Conservation (phyloP, 2,797 vertebrate genomes). For the Danionella dracula region DNA sequence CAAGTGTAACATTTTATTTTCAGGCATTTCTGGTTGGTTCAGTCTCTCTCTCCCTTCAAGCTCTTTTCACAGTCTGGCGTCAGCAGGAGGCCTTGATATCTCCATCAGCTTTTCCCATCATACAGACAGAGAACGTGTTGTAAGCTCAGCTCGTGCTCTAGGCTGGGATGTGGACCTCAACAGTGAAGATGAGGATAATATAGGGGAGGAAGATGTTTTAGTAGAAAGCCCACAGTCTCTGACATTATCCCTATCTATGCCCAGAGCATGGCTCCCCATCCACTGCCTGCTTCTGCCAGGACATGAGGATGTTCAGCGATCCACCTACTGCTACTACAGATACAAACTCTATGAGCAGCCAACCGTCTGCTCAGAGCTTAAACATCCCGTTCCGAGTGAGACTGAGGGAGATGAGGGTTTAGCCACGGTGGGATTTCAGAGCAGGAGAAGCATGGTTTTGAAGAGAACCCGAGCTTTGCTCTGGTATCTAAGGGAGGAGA, state of each 20-base stretch:
- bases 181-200: constrained; percentile 42
- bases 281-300: constrained; percentile 77
- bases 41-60: constrained; percentile 67
- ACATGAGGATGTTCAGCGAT: constrained; percentile 66
- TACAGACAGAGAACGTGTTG: constrained; percentile 76
- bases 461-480: constrained; percentile 69
- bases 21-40: constrained; percentile 92
- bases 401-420: constrained; percentile 46
- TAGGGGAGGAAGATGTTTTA: constrained; percentile 26
- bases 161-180: constrained; percentile 69
- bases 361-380: constrained; percentile 77
- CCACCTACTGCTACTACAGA: constrained; percentile 84
- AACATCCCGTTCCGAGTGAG: constrained; percentile 67
- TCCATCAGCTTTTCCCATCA: constrained; percentile 77
- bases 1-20: background rate
- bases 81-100: constrained; percentile 85
- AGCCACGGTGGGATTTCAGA: constrained; percentile 72
- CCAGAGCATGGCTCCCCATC: constrained; percentile 81
- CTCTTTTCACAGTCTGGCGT: constrained; percentile 51
- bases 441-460: constrained; percentile 67
- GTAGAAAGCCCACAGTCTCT: constrained; percentile 38
- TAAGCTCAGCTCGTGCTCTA: constrained; percentile 73
- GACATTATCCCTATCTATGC: constrained; percentile 71
- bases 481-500: constrained; percentile 91
- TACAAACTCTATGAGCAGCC: constrained; percentile 83